Evolutionary conservation across 1,140 invertebrate species (phyloP).

Genomic region (Temnothorax nylanderi): DNA sequence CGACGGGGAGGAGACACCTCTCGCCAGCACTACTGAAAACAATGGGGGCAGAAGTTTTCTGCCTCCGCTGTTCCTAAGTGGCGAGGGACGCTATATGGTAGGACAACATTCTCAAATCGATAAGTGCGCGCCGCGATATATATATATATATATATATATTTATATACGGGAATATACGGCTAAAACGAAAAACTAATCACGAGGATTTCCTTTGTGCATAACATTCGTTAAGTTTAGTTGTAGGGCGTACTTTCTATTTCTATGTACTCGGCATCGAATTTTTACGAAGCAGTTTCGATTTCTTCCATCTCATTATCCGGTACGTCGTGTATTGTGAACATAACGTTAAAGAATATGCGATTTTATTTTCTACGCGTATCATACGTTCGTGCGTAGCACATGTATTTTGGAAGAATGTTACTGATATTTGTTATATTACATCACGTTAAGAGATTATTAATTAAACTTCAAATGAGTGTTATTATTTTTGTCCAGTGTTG

Average conservation of each 20-base stretch:
- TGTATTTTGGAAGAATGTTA: not conserved
- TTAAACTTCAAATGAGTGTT: not conserved
- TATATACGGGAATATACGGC: not conserved
- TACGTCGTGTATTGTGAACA: not conserved
- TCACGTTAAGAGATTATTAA: not conserved
- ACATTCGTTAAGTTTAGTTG: slow-evolving; percentile 20
- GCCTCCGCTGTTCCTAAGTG: slow-evolving; percentile 44
- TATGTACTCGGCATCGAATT: not conserved
- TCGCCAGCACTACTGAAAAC: slow-evolving; percentile 29
- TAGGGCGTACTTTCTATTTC: not conserved
- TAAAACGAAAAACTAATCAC: slow-evolving; percentile 6
- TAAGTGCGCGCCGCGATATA: slow-evolving; percentile 5
- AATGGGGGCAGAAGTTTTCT: slow-evolving; percentile 51
- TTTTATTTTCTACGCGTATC: not conserved
- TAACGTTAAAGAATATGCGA: not conserved
- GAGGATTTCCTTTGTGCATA: slow-evolving; percentile 7
- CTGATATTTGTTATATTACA: not conserved
- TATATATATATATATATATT: not conserved
- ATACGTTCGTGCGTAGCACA: too few relatives aligned
- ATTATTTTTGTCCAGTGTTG: not conserved
- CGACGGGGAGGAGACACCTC: not conserved
- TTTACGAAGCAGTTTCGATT: not conserved
- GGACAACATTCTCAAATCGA: slow-evolving; percentile 55
- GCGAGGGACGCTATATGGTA: slow-evolving; percentile 19
- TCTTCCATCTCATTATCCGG: not conserved